Evolutionary conservation across 2,888 invertebrate genomes (phyloP).

Genomic region (Harpagoxenus sublaevis): DNA sequence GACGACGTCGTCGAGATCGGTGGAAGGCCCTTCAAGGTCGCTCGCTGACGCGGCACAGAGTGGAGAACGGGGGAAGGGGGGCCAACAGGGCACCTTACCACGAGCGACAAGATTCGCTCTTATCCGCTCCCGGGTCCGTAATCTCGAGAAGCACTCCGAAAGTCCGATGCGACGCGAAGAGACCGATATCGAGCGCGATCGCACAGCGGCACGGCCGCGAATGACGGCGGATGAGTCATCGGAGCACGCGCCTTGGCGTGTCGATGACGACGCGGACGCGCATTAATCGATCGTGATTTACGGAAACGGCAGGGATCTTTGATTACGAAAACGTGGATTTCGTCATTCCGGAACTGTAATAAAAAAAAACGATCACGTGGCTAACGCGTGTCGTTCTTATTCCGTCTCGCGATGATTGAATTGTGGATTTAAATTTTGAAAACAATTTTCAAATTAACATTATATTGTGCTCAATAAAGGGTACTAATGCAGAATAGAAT

Average conservation of each 20-base stretch:
- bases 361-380: not conserved
- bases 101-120: conserved; percentile 8
- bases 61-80: not conserved
- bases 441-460: not conserved
- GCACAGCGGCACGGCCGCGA: not conserved
- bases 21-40: not conserved
- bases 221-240: not conserved
- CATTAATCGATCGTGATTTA: not conserved
- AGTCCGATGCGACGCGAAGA: no score
- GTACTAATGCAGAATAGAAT: no score
- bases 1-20: not conserved
- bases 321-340: not conserved
- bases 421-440: not conserved
- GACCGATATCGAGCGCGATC: conserved; percentile 15
- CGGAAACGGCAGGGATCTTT: not conserved
- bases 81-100: no score
- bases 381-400: not conserved
- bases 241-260: conserved; percentile 33
- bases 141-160: not conserved
- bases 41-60: not conserved
- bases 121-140: not conserved
- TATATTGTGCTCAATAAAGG: not conserved
- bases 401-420: not conserved
- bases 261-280: conserved; percentile 66
- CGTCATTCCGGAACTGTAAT: not conserved